phyloP scores from a whole-genome alignment of 2,888 invertebrate species.

The Spisula solida region DNA sequence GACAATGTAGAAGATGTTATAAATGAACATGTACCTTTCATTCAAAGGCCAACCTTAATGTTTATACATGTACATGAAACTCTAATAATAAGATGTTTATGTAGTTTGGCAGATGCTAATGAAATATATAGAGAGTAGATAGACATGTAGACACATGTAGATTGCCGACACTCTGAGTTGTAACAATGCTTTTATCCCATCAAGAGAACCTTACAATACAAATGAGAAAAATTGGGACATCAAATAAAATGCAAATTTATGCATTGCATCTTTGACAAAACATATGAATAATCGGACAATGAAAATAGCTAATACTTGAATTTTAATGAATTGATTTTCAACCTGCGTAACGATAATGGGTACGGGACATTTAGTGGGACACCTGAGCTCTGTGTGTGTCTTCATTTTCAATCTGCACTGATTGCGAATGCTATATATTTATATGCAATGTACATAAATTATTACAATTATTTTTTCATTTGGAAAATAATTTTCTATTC shows the following conservation, averaged over 20 bases:
- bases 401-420: not conserved
- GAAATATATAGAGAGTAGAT: not conserved
- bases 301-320: constrained; percentile 52
- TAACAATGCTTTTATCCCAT: not conserved
- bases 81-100: no score
- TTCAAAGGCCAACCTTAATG: no score
- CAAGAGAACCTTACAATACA: not conserved
- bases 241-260: constrained; percentile 61
- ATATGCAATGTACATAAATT: no score
- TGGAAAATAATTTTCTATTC: no score
- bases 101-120: no score
- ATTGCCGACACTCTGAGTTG: not conserved
- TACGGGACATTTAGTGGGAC: not conserved
- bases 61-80: no score
- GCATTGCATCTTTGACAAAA: constrained; percentile 47
- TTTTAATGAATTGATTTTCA: constrained; percentile 40
- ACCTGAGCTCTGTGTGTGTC: not conserved
- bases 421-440: not conserved
- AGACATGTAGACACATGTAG: not conserved
- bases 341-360: not conserved
- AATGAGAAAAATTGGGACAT: constrained; percentile 9
- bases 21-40: no score
- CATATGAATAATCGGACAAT: constrained; percentile 54
- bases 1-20: no score
- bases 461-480: no score